phyloP scores from a whole-genome alignment of 2,888 invertebrate genomes.

The Pseudococcus longispinus region DNA sequence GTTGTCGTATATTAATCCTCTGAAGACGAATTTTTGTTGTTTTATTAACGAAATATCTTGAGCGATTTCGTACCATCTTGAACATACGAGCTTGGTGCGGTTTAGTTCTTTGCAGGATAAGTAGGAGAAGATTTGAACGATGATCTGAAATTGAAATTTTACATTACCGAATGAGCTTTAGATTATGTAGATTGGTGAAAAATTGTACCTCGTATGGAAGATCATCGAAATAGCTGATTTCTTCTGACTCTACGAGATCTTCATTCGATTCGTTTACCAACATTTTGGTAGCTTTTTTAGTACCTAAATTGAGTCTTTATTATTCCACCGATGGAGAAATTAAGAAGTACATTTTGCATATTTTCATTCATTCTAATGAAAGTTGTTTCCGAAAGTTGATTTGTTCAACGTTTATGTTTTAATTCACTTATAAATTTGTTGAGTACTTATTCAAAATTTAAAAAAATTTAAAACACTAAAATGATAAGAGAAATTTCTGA shows the following conservation, averaged over 20 bases:
- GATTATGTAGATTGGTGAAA: not conserved
- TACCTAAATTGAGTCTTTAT: not conserved
- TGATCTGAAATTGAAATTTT: not conserved
- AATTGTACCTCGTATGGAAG: not conserved
- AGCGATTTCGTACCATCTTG: not conserved
- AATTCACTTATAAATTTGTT: no score
- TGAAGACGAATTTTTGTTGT: conserved; percentile 1
- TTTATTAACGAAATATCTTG: not conserved
- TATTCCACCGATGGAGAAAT: no score
- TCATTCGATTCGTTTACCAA: not conserved
- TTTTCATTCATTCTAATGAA: no score
- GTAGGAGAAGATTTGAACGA: not conserved
- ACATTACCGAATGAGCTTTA: not conserved
- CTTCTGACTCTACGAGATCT: not conserved
- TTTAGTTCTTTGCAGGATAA: not conserved
- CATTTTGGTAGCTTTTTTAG: not conserved
- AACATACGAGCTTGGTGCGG: not conserved
- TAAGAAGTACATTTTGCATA: no score
- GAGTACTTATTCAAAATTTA: no score
- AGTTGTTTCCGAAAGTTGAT: no score
- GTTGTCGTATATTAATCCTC: not conserved
- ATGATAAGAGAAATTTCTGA: no score
- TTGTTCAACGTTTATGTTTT: no score
- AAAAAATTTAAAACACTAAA: no score
- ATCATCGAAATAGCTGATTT: not conserved